These are phyloP conservation scores for Ctenodactylus gundi DNA, from an alignment of 2,113 vertebrate species.

Conservation along the genomic window DNA sequence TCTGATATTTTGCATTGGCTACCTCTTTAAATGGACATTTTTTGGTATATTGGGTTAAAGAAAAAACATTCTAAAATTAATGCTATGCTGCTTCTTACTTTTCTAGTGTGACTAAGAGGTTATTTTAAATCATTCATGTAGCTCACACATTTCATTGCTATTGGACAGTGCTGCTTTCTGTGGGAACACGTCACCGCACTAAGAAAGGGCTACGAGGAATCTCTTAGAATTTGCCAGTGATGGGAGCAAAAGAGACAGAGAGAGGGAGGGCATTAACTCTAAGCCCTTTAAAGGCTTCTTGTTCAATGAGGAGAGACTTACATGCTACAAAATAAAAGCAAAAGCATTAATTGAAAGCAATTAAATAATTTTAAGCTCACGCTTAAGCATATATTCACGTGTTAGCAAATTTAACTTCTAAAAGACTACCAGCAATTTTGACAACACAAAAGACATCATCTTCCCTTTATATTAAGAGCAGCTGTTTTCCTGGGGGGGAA, in stretches of 20 bases:
- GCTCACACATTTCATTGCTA: not conserved
- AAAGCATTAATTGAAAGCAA: not conserved
- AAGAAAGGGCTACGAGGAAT: not conserved
- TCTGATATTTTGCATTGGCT: not conserved
- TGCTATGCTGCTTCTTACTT: not conserved
- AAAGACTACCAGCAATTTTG: not conserved
- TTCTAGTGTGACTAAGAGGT: not conserved
- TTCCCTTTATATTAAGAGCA: not conserved
- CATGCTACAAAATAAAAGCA: not conserved
- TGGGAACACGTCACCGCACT: not conserved
- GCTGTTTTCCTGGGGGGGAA: conserved; percentile 33
- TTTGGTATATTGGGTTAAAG: not conserved
- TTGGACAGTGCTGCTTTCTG: not conserved
- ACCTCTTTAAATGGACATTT: not conserved
- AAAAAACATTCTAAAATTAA: conserved; percentile 26
- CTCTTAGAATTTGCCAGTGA: not conserved
- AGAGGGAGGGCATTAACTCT: not conserved
- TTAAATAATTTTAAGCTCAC: not conserved
- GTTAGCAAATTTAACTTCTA: not conserved
- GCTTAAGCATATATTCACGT: not conserved
- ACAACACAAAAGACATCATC: not conserved
- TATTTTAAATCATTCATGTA: not conserved
- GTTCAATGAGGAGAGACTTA: not conserved
- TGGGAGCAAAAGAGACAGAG: not conserved
- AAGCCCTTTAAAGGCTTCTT: not conserved